phyloP scores from a whole-genome alignment of 1,140 invertebrate genomes.

The Zaprionus camerounensis region DNA sequence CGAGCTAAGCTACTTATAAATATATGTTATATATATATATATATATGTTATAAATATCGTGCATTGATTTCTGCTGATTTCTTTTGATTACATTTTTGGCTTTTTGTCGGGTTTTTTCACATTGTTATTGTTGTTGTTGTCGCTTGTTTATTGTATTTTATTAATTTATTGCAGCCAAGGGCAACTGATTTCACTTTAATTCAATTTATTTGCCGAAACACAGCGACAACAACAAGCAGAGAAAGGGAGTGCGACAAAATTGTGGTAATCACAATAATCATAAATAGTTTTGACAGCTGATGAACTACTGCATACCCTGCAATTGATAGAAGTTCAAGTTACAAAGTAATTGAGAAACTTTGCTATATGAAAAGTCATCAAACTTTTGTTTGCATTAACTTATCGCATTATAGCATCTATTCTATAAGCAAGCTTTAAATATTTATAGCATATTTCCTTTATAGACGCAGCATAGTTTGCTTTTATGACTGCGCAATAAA shows the following conservation, averaged over 20 bases:
- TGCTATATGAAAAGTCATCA: not conserved
- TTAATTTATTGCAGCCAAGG: conserved; percentile 74
- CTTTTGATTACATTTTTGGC: conserved; percentile 53
- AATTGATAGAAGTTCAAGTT: not conserved
- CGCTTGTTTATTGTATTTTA: conserved; percentile 54
- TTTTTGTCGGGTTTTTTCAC: not conserved
- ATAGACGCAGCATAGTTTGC: not conserved
- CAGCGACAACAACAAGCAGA: conserved; percentile 25
- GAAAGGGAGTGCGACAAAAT: not conserved
- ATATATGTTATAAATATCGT: not conserved
- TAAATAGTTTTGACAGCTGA: not conserved
- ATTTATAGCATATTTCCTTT: not conserved
- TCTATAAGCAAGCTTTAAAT: not conserved
- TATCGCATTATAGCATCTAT: not conserved
- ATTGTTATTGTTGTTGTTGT: not conserved
- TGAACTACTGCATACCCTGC: conserved; percentile 5
- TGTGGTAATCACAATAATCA: conserved; percentile 30
- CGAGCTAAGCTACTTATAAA: conserved; percentile 33
- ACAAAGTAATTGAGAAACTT: not conserved
- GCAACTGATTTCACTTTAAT: conserved; percentile 80
- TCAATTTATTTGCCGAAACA: conserved; percentile 74
- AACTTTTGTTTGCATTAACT: not conserved
- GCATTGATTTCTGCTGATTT: conserved; percentile 71
- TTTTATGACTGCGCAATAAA: not conserved
- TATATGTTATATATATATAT: conserved; percentile 17